A percentile compares a stretch with the other conserved stretches of the same genome.
These are phyloP conservation scores for Cephalopterus ornatus DNA, from an alignment of 2,113 vertebrate genomes.

Conservation along the genomic window DNA sequence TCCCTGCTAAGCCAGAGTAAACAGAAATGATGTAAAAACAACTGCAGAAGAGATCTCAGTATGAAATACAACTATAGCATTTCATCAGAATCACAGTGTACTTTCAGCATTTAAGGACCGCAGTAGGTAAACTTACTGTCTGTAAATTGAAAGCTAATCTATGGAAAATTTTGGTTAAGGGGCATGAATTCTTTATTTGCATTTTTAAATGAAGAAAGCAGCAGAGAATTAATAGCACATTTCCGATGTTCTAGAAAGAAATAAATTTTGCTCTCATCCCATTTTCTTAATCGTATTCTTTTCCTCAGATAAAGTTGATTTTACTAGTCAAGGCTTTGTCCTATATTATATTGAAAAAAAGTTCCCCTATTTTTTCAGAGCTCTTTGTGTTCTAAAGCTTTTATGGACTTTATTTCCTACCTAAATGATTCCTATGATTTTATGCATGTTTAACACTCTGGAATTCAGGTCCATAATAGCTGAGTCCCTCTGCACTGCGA, in stretches of 20 bases:
- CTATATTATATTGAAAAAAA: not conserved
- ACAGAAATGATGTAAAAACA: conserved; percentile 67
- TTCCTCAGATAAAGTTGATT: not conserved
- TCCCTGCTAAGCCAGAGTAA: conserved; percentile 65
- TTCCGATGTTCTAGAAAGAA: not conserved
- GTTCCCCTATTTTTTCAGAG: not conserved
- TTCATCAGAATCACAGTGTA: conserved; percentile 61
- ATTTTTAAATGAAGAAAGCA: conserved; percentile 58
- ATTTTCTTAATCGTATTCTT: not conserved
- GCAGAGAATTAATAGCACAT: not conserved
- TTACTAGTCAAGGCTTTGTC: not conserved
- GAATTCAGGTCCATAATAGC: not conserved
- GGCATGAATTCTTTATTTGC: conserved; percentile 26
- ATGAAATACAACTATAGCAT: conserved; percentile 51
- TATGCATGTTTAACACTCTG: not conserved
- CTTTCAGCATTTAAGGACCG: conserved; percentile 51
- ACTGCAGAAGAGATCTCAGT: conserved; percentile 45
- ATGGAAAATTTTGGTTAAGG: conserved; percentile 43
- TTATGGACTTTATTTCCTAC: not conserved
- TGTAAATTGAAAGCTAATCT: conserved; percentile 69
- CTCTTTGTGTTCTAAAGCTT: not conserved
- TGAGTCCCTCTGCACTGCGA: not conserved
- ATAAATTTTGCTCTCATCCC: not conserved
- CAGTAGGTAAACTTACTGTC: conserved; percentile 43
- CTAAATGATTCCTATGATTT: not conserved